phyloP scores from a whole-genome alignment of 2,113 vertebrate species.

The Apteryx owenii region DNA sequence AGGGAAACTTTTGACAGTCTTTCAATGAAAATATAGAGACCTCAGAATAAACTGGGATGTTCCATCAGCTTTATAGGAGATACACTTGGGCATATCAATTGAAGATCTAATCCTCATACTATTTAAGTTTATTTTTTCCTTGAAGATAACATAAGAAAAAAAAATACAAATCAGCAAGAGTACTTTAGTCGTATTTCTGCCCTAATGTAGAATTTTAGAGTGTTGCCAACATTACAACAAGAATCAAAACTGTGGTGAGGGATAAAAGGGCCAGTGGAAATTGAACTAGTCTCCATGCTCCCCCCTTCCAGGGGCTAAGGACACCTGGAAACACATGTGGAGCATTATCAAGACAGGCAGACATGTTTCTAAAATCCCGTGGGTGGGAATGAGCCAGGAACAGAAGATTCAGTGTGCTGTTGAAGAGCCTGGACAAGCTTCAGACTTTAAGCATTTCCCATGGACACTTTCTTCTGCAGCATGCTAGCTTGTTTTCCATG shows the following conservation, averaged over 20 bases:
- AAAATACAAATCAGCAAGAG: background rate
- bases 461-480: background rate
- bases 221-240: background rate
- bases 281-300: rapidly evolving
- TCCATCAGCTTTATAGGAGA: background rate
- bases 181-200: background rate
- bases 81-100: background rate
- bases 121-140: background rate
- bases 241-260: background rate
- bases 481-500: background rate
- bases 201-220: background rate
- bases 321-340: background rate
- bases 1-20: background rate
- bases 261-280: background rate
- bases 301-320: background rate
- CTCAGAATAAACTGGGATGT: background rate
- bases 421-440: background rate
- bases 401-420: rapidly evolving
- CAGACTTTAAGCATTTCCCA: background rate
- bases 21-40: background rate
- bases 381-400: background rate
- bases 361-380: background rate
- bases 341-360: background rate
- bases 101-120: background rate
- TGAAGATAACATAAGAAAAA: background rate